phyloP scores from a whole-genome alignment of 53 echinoderm and acorn worm species.

The Mesocentrotus franciscanus region DNA sequence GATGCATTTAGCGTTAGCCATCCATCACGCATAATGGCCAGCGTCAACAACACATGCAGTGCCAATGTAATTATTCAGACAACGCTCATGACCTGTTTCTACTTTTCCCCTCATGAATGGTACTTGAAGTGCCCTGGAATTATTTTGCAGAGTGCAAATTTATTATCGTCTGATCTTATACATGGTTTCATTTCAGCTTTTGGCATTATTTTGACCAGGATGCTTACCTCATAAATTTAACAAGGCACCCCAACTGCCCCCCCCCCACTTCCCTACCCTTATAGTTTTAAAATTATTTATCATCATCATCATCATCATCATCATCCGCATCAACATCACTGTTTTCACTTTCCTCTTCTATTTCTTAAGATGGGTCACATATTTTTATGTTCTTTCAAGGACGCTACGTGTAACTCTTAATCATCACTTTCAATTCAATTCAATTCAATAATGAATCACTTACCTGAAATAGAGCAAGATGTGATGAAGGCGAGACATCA shows the following conservation, averaged over 20 bases:
- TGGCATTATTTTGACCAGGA: background rate
- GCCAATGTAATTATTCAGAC: slow-evolving; percentile 27
- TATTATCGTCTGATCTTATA: slow-evolving; percentile 11
- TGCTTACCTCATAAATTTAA: background rate
- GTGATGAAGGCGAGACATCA: background rate
- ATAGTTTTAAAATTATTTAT: background rate
- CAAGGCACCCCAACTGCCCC: background rate
- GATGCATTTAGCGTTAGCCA: slow-evolving; percentile 50
- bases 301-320: background rate
- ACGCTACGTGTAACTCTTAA: background rate
- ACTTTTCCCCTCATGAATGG: slow-evolving; percentile 15
- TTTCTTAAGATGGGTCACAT: background rate
- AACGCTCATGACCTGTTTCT: slow-evolving; percentile 17
- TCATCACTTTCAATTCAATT: too few relatives aligned
- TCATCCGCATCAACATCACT: background rate
- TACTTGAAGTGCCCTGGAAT: background rate
- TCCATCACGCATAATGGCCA: slow-evolving; percentile 58
- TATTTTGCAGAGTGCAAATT: background rate
- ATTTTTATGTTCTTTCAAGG: background rate
- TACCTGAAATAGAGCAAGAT: slow-evolving; percentile 21
- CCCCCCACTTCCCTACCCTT: background rate
- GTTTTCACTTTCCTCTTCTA: background rate
- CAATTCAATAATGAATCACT: too few relatives aligned
- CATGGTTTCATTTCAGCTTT: background rate
- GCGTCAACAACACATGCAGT: slow-evolving; percentile 25